These are phyloP conservation scores for Percina caprodes DNA, from an alignment of 2,113 vertebrate genomes.

Conservation along the genomic window DNA sequence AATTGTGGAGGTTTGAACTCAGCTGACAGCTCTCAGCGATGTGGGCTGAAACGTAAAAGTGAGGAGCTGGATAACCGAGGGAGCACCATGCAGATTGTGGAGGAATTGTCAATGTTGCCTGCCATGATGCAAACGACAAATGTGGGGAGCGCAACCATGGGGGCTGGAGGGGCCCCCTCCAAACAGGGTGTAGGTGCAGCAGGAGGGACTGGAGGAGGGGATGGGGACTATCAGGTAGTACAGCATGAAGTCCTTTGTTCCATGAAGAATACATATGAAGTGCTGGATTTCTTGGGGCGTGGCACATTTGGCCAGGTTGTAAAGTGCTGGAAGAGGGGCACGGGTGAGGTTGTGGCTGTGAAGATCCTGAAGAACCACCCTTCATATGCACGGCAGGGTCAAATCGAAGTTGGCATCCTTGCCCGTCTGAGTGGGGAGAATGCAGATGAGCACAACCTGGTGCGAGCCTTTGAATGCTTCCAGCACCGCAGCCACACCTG, in stretches of 20 bases:
- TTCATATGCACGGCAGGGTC: conserved; percentile 96
- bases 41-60: conserved; percentile 99
- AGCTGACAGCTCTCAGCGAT: conserved; percentile 92
- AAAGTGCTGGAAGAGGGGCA: conserved; percentile 98
- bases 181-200: conserved; percentile 88
- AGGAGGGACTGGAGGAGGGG: conserved; percentile 86
- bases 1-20: conserved; percentile 85
- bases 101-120: conserved; percentile 96
- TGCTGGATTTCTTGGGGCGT: conserved; percentile 97
- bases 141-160: conserved; percentile 89
- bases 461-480: conserved; percentile 98
- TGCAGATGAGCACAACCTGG: conserved; percentile 97
- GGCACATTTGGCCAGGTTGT: conserved; percentile 99
- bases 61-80: conserved; percentile 92
- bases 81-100: conserved; percentile 97
- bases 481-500: conserved; percentile 98
- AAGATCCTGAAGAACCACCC: conserved; percentile 99
- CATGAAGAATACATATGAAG: conserved; percentile 97
- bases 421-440: conserved; percentile 97
- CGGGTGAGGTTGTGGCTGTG: conserved; percentile 95
- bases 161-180: conserved; percentile 78
- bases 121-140: conserved; percentile 96
- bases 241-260: conserved; percentile 98
- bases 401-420: conserved; percentile 98
- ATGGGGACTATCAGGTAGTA: conserved; percentile 98